Evolutionary conservation across 2,113 vertebrate genomes (phyloP), one percentile per base, ranked within the genome.

Genomic region (Agelaius tricolor): DNA sequence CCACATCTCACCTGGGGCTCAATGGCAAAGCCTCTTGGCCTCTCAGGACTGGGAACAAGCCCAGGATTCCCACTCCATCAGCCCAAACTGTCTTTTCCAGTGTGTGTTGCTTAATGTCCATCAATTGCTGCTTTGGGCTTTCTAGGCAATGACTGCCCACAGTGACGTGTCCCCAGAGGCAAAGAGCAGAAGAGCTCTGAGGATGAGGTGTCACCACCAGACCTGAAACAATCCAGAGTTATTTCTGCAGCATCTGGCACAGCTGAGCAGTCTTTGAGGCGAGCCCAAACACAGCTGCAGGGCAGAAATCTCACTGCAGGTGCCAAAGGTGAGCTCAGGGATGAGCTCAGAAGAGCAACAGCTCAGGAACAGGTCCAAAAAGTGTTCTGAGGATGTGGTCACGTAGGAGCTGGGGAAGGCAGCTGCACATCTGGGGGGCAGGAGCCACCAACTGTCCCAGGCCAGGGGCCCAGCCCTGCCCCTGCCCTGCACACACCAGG

Each of bases 311-410:
- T 73, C 28, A 0, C 80, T 84, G 91, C 52, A 87, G 87, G 84
- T 96, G 96, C 93, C 94, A 96, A 94, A 82, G 95, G 94, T 96
- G 93, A 95, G 93, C 93, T 96, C 91, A 96, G 89, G 89, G 51
- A 89, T 94, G 93, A 97, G 95, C 93, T 96, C 91, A 96, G 89
- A 89, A 14, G 58, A 93, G 57, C 76, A 90, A 44, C 43, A 89
- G n/a, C 74, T 91, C 55, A 37, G 91, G 78, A 97, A 39, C 4
- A 1, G 49, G 55, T 87, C 93, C 95, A 94, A 24, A 13, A 78
- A 63, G 13, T 11, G 24, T 21, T 15, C 44, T 3, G 57, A 72
- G 73, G 31, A 6, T 3, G 4, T 2, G 11, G 91, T 79, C 91
- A 65, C 2, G n/a, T 24, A 92, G 87, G 78, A 95, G 89, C 78